Conservation (phyloP, 2,113 vertebrate genomes). For the Hippocampus barbouri region DNA sequence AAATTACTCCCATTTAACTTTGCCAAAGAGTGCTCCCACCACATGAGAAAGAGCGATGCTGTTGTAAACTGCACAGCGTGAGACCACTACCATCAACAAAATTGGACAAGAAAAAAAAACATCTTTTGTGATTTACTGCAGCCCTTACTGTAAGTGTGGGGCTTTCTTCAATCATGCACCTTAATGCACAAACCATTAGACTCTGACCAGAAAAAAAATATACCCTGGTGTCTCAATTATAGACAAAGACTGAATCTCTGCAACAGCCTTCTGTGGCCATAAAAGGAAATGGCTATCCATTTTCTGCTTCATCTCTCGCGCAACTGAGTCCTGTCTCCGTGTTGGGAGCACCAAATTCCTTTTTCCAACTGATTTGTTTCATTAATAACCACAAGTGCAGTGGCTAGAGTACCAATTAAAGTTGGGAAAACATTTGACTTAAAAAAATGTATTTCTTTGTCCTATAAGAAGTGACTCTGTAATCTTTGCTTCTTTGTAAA, state of each 20-base stretch:
- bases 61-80: conserved; percentile 22
- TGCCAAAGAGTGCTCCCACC: conserved; percentile 46
- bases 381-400: conserved; percentile 50
- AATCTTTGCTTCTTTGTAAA: conserved; percentile 22
- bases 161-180: conserved; percentile 70
- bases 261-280: conserved; percentile 50
- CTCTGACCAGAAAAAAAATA: conserved; percentile 65
- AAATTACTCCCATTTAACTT: conserved; percentile 66
- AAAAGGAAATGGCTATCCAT: conserved; percentile 67
- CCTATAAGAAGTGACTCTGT: conserved; percentile 8
- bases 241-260: conserved; percentile 56
- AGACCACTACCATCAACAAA: conserved; percentile 52
- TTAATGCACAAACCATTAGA: conserved; percentile 71
- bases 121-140: conserved; percentile 63
- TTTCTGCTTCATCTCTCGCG: conserved; percentile 64
- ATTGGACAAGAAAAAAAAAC: conserved; percentile 56
- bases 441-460: conserved; percentile 5
- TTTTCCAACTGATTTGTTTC: conserved; percentile 47
- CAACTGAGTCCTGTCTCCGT: conserved; percentile 36
- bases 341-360: conserved; percentile 46
- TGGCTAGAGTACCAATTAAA: conserved; percentile 56
- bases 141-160: conserved; percentile 59
- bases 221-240: conserved; percentile 72
- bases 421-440: conserved; percentile 47
- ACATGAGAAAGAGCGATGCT: neutral